Evolutionary conservation across 64 coral and sea anemone species (phyloP).

Genomic region (Dendrophyllia cribrosa): DNA sequence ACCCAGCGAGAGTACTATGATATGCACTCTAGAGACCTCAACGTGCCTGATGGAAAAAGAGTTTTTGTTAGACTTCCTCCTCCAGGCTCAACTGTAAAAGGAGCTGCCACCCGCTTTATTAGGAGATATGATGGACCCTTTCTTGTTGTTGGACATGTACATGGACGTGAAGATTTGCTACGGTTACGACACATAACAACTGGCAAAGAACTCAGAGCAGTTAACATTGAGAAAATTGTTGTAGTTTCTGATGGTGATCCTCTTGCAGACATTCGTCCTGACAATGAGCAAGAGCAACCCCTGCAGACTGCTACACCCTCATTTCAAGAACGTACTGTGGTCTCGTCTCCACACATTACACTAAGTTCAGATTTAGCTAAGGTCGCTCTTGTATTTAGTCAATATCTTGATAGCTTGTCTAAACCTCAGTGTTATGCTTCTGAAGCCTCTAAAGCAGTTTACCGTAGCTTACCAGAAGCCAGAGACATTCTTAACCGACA

Average conservation of each 20-base stretch:
- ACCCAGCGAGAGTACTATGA: neutral
- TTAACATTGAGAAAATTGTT: too few relatives aligned
- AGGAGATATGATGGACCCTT: too few relatives aligned
- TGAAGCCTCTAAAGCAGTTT: slow-evolving; percentile 30
- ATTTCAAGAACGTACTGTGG: too few relatives aligned
- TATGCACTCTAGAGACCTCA: neutral
- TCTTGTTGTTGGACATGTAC: too few relatives aligned
- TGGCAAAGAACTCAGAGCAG: too few relatives aligned
- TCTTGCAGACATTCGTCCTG: neutral
- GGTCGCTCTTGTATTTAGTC: slow-evolving; percentile 41
- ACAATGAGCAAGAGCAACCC: neutral
- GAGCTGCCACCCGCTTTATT: too few relatives aligned
- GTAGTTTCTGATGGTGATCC: slow-evolving; percentile 2
- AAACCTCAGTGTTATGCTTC: slow-evolving; percentile 27
- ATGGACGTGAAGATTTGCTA: too few relatives aligned
- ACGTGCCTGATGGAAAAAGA: neutral
- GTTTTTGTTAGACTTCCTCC: neutral
- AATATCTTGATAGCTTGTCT: slow-evolving; percentile 29
- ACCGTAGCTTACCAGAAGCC: slow-evolving; percentile 59
- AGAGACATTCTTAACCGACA: slow-evolving; percentile 17
- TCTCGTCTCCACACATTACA: too few relatives aligned
- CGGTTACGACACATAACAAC: too few relatives aligned
- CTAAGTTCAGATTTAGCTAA: neutral
- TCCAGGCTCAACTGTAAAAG: neutral
- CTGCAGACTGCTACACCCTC: too few relatives aligned